These are phyloP conservation scores for Eupithecia dodoneata DNA, from an alignment of 2,888 invertebrate genomes.

Conservation along the genomic window DNA sequence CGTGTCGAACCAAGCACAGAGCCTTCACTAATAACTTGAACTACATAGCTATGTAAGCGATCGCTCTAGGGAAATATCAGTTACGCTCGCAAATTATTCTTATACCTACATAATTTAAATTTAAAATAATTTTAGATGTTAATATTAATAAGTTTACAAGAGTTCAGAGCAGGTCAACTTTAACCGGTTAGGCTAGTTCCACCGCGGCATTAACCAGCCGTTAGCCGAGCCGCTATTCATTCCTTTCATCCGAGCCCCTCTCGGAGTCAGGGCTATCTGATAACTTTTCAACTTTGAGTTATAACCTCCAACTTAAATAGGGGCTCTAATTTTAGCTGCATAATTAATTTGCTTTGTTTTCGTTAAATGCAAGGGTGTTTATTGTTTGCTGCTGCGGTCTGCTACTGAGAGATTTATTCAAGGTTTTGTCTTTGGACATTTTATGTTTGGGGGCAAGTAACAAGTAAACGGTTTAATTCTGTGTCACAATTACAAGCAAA, in stretches of 20 bases:
- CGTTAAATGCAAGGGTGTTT: constrained; percentile 8
- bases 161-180: neutral
- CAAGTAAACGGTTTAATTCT: too few species aligned
- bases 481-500: too few species aligned
- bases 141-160: neutral
- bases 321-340: constrained; percentile 25
- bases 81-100: neutral
- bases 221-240: neutral
- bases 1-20: neutral
- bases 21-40: neutral
- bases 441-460: neutral
- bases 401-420: constrained; percentile 5
- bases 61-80: neutral
- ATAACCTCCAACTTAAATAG: constrained; percentile 31
- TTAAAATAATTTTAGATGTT: neutral
- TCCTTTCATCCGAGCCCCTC: neutral
- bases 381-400: constrained; percentile 6
- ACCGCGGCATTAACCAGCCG: neutral
- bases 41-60: neutral
- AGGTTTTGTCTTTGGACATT: constrained; percentile 4
- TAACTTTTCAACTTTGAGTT: constrained; percentile 32
- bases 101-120: neutral
- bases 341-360: constrained; percentile 27
- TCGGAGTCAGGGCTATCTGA: constrained; percentile 25
- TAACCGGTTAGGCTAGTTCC: neutral